A percentile compares a stretch with the other conserved stretches of the same genome.
phyloP scores from a whole-genome alignment of 2,113 vertebrate species.

The Egretta garzetta region DNA sequence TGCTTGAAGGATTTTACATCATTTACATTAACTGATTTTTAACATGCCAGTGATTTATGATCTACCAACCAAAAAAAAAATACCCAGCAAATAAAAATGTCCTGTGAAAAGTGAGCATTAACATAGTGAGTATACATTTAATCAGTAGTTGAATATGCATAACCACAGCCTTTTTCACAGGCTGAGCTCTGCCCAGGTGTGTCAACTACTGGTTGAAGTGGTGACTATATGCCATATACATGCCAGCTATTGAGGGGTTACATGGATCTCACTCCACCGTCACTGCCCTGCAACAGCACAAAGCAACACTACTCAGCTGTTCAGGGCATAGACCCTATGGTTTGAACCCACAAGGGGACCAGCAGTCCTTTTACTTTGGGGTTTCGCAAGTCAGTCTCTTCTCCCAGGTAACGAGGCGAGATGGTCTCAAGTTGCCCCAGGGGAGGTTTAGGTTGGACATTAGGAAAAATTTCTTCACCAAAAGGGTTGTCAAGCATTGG shows the following conservation, averaged over 20 bases:
- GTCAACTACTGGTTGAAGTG: not conserved
- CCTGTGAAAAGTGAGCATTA: not conserved
- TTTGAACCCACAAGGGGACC: not conserved
- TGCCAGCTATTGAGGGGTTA: not conserved
- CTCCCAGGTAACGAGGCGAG: too few relatives aligned
- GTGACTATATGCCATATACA: too few relatives aligned
- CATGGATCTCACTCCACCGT: not conserved
- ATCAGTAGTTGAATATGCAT: not conserved
- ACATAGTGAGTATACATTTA: not conserved
- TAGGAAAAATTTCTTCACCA: too few relatives aligned
- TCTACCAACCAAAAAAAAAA: not conserved
- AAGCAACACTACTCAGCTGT: not conserved
- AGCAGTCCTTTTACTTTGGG: not conserved
- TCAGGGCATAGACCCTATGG: fast-evolving
- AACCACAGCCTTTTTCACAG: not conserved
- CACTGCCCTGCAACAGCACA: not conserved
- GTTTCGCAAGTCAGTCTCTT: not conserved
- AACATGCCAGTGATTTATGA: not conserved
- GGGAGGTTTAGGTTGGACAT: too few relatives aligned
- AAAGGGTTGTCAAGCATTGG: too few relatives aligned
- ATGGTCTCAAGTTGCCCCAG: too few relatives aligned
- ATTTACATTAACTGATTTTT: constrained; percentile 4
- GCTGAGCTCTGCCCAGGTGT: not conserved
- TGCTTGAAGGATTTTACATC: not conserved
- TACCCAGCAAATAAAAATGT: not conserved